Conservation (phyloP, 2,888 invertebrate species). For the Stenurella melanura region DNA sequence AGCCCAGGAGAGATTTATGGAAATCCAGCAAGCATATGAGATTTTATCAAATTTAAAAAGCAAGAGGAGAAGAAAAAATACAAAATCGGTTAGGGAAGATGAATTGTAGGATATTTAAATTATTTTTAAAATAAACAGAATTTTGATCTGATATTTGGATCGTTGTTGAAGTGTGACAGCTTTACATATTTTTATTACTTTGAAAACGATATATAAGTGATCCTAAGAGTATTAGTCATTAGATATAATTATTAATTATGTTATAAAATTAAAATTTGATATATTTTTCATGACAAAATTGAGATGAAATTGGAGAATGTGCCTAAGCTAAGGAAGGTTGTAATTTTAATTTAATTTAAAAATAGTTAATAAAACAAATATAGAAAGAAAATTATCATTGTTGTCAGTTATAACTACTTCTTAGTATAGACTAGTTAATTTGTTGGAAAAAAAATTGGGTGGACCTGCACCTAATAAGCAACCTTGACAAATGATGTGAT, state of each 20-base stretch:
- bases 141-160: slow-evolving; percentile 2
- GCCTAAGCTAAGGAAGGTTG: neutral
- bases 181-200: slow-evolving; percentile 18
- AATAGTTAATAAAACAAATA: neutral
- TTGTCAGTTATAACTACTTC: too few species aligned
- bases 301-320: neutral
- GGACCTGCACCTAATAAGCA: too few species aligned
- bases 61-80: slow-evolving; percentile 84
- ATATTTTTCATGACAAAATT: slow-evolving; percentile 8
- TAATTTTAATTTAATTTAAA: neutral
- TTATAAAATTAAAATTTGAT: slow-evolving; percentile 5
- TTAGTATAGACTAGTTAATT: too few species aligned
- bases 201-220: slow-evolving; percentile 36
- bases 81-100: slow-evolving; percentile 75
- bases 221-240: slow-evolving; percentile 32
- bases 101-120: slow-evolving; percentile 46
- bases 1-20: slow-evolving; percentile 92
- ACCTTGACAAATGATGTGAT: too few species aligned
- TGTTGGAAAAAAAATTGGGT: too few species aligned
- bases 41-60: slow-evolving; percentile 89
- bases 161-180: slow-evolving; percentile 11
- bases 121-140: slow-evolving; percentile 28
- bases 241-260: slow-evolving; percentile 25
- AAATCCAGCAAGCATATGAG: slow-evolving; percentile 94
- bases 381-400: neutral